Percentiles rank a stretch among this genome's conserved stretches.
These are phyloP conservation scores for Plagodis dolabraria DNA, from an alignment of 2,888 invertebrate species.

Conservation along the genomic window DNA sequence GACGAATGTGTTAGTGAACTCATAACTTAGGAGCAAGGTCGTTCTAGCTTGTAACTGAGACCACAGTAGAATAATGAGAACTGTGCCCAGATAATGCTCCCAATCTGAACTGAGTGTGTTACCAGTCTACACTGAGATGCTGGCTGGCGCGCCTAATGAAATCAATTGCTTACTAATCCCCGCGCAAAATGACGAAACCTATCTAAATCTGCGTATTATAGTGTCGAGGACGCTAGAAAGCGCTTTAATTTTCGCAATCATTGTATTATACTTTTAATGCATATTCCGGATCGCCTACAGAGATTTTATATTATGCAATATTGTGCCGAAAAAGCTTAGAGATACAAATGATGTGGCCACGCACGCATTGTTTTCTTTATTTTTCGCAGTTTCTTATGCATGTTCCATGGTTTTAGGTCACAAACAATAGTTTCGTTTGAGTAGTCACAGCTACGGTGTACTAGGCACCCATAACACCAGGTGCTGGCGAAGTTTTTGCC, in stretches of 20 bases:
- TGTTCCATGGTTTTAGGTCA: slow-evolving; percentile 52
- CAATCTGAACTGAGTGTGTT: slow-evolving; percentile 22
- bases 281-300: slow-evolving; percentile 6
- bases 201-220: slow-evolving; percentile 35
- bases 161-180: slow-evolving; percentile 42
- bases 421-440: slow-evolving; percentile 59
- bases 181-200: slow-evolving; percentile 45
- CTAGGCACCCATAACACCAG: slow-evolving; percentile 57
- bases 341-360: slow-evolving; percentile 21
- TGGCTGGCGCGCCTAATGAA: slow-evolving; percentile 29
- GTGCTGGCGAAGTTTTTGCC: slow-evolving; percentile 68
- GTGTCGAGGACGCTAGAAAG: slow-evolving; percentile 43
- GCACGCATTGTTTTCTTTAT: slow-evolving; percentile 38
- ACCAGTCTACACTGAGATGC: slow-evolving; percentile 32
- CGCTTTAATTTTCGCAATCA: slow-evolving; percentile 40
- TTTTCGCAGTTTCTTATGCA: slow-evolving; percentile 30
- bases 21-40: slow-evolving; percentile 31
- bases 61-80: too few relatives aligned
- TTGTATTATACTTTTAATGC: slow-evolving; percentile 6
- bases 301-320: slow-evolving; percentile 15
- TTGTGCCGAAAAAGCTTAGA: slow-evolving; percentile 5
- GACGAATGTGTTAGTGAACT: slow-evolving; percentile 27
- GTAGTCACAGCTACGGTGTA: slow-evolving; percentile 50
- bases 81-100: slow-evolving; percentile 16
- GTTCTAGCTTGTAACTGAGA: slow-evolving; percentile 16